These are phyloP conservation scores for Tor tambroides DNA, from an alignment of 2,113 vertebrate species.

Conservation along the genomic window DNA sequence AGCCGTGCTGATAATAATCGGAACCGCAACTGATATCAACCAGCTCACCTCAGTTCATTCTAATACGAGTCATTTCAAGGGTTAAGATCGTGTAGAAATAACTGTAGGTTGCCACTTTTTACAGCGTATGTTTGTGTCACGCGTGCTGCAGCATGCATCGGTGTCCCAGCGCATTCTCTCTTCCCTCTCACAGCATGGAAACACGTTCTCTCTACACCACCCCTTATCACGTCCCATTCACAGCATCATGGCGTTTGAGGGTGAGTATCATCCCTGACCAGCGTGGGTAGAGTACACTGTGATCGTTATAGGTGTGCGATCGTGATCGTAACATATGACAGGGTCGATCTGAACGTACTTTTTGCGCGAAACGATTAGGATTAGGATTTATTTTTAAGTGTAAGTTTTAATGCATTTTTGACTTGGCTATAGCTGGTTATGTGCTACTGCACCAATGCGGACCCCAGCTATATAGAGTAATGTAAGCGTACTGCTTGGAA, in stretches of 20 bases:
- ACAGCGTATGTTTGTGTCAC: not conserved
- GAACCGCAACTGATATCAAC: too few species aligned
- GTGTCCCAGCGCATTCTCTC: not conserved
- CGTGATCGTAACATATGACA: not conserved
- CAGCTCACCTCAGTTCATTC: too few species aligned
- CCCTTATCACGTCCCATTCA: slow-evolving; percentile 76
- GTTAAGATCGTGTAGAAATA: not conserved
- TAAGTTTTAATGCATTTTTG: not conserved
- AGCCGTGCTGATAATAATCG: too few species aligned
- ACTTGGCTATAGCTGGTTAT: not conserved
- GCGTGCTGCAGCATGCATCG: not conserved
- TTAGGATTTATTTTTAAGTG: not conserved
- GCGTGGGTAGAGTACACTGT: not conserved
- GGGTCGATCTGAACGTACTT: not conserved
- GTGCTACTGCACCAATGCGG: slow-evolving; percentile 14
- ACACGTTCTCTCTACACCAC: not conserved
- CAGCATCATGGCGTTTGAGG: slow-evolving; percentile 92
- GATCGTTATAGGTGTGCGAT: slow-evolving; percentile 15
- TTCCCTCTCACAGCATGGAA: not conserved
- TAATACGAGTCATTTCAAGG: too few species aligned
- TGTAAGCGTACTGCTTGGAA: not conserved
- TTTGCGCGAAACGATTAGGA: not conserved
- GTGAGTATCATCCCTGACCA: slow-evolving; percentile 72
- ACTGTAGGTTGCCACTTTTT: not conserved
- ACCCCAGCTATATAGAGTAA: not conserved